Percentiles rank a stretch among this genome's conserved stretches.
Evolutionary conservation across 2,888 invertebrate genomes (phyloP).

Genomic region (Cataglyphis cursor): DNA sequence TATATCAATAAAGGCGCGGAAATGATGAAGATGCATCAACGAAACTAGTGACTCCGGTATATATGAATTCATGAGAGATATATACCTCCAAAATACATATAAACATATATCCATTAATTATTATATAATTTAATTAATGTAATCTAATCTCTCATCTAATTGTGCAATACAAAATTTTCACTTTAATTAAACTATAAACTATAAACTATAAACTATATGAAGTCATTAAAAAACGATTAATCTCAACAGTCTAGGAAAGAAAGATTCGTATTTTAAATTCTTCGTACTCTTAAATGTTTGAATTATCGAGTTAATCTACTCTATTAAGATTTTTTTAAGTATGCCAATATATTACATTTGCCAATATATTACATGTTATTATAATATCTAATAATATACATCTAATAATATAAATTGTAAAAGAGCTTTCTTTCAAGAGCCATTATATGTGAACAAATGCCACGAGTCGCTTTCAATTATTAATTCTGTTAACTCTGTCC

Average conservation of each 20-base stretch:
- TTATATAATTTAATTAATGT: background rate
- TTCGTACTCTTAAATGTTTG: background rate
- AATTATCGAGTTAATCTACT: background rate
- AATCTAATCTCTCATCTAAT: background rate
- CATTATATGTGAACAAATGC: background rate
- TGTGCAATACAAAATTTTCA: background rate
- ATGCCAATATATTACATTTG: background rate
- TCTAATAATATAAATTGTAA: background rate
- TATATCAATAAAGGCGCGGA: slow-evolving; percentile 4
- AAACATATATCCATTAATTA: slow-evolving; percentile 5
- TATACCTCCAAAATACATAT: background rate
- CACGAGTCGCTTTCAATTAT: background rate
- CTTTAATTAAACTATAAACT: background rate
- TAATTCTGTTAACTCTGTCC: slow-evolving; percentile 9
- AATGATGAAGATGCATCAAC: background rate
- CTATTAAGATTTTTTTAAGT: background rate
- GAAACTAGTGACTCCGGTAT: background rate
- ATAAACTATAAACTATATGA: background rate
- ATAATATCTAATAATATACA: background rate
- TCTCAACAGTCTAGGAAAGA: background rate
- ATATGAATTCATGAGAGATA: background rate
- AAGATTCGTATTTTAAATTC: background rate
- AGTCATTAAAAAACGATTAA: background rate
- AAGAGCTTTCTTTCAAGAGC: background rate
- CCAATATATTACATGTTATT: too few relatives aligned